Evolutionary conservation across 2,888 invertebrate genomes (phyloP).

Genomic region (Phlogophora meticulosa): DNA sequence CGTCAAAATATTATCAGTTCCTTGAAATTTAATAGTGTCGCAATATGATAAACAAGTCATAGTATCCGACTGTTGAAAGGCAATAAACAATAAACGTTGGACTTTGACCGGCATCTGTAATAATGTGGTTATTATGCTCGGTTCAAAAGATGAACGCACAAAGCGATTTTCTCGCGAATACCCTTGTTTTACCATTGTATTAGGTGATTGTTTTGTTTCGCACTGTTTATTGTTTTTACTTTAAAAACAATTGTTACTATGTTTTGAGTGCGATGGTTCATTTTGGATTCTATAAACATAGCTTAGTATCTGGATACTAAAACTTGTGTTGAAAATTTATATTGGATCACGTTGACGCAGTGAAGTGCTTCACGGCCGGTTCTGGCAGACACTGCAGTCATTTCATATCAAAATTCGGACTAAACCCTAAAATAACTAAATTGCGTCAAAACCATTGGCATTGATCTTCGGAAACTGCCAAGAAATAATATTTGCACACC

Average conservation of each 20-base stretch:
- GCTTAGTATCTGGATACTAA: neutral
- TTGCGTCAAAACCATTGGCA: constrained; percentile 53
- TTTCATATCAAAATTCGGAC: constrained; percentile 17
- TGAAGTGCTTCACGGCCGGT: constrained; percentile 2
- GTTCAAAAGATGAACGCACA: constrained; percentile 28
- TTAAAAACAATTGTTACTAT: constrained; percentile 21
- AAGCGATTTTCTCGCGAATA: constrained; percentile 23
- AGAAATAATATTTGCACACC: constrained; percentile 50
- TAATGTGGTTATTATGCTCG: constrained; percentile 24
- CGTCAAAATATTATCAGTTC: constrained; percentile 67
- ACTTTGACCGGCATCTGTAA: constrained; percentile 36
- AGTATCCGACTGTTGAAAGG: constrained; percentile 27
- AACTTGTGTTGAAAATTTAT: neutral
- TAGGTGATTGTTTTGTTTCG: constrained; percentile 31
- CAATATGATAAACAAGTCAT: constrained; percentile 44
- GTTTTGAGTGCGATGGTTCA: neutral
- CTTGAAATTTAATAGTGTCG: constrained; percentile 59
- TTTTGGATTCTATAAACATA: neutral
- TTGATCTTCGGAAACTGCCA: constrained; percentile 42
- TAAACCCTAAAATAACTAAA: constrained; percentile 35
- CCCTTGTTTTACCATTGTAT: constrained; percentile 19
- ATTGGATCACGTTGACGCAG: neutral
- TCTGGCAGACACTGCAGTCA: constrained; percentile 10
- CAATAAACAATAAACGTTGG: constrained; percentile 38
- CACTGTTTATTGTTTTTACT: constrained; percentile 19